Evolutionary conservation across 2,797 vertebrate genomes (phyloP).

Genomic region (Silurus lanzhouensis): DNA sequence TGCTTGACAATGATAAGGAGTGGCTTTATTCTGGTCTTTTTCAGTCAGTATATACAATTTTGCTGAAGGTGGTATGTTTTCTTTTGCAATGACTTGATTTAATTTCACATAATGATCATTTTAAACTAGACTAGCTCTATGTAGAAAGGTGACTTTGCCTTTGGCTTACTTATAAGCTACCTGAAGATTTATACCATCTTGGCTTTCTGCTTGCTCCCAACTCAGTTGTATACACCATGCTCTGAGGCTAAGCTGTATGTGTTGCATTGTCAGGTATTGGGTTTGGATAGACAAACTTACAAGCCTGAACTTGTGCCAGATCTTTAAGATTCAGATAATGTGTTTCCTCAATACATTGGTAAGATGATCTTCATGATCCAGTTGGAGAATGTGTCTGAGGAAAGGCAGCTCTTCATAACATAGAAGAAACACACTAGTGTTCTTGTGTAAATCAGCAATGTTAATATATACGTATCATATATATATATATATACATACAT

Average conservation of each 20-base stretch:
- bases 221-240: background rate
- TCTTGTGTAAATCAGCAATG: conserved; percentile 61
- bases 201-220: background rate
- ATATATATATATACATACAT: conserved; percentile 55
- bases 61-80: conserved; percentile 35
- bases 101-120: conserved; percentile 48
- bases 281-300: background rate
- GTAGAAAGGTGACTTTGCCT: conserved; percentile 49
- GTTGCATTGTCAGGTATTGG: background rate
- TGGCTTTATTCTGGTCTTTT: conserved; percentile 27
- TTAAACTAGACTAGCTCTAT: conserved; percentile 34
- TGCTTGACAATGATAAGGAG: conserved; percentile 65
- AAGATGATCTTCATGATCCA: background rate
- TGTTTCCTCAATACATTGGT: background rate
- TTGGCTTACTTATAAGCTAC: conserved; percentile 35
- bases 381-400: background rate
- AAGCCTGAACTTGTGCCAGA: background rate
- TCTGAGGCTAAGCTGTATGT: background rate
- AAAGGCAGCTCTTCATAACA: conserved; percentile 31
- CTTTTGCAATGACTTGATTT: conserved; percentile 32
- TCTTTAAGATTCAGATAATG: background rate
- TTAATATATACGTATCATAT: conserved; percentile 62
- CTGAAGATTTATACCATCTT: conserved; percentile 24
- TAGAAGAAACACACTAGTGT: conserved; percentile 47
- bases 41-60: conserved; percentile 45